Evolutionary conservation across 2,113 vertebrate genomes (phyloP).

Genomic region (Sus scrofa): T2T-Sscrofa CM000818.6:2546501-2547000

Average conservation of each 20-base stretch:
- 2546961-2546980: not conserved
- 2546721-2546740: not conserved
- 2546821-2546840: not conserved
- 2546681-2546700: not conserved
- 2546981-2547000: not conserved
- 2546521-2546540: not conserved
- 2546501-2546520: not conserved
- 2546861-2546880: not conserved
- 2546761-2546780: not conserved
- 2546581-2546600: not conserved
- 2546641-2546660: not conserved
- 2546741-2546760: not conserved
- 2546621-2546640: not conserved
- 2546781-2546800: not conserved
- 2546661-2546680: slow-evolving; percentile 2
- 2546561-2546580: not conserved
- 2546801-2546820: no score
- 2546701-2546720: not conserved
- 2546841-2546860: rapidly evolving
- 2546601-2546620: not conserved
- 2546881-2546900: not conserved
- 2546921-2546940: not conserved
- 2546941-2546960: not conserved
- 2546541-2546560: not conserved
- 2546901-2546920: not conserved